Conservation (phyloP, 2,113 vertebrate species). For the Pantherophis guttatus region DNA sequence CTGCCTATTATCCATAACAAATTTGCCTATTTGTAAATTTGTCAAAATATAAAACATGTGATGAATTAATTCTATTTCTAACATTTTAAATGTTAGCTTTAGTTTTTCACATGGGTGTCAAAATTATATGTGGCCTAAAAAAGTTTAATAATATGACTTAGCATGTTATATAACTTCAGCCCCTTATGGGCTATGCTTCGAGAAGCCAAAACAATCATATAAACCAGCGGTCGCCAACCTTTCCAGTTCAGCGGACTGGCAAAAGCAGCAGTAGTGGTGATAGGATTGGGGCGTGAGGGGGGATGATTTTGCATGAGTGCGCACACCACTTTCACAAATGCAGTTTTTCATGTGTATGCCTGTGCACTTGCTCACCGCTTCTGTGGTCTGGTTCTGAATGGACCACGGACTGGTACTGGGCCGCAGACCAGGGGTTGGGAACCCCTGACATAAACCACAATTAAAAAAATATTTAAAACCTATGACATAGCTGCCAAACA, state of each 20-base stretch:
- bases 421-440: neutral
- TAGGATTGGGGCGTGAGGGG: too few relatives aligned
- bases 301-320: neutral
- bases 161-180: neutral
- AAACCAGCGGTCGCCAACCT: neutral
- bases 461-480: too few relatives aligned
- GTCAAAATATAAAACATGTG: neutral
- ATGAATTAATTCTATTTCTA: neutral
- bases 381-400: neutral
- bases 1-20: too few relatives aligned
- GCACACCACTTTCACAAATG: neutral
- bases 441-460: neutral
- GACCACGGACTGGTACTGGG: neutral
- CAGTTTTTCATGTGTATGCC: too few relatives aligned
- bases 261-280: neutral
- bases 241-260: neutral
- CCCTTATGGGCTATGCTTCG: neutral
- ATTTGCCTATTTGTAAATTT: neutral
- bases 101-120: neutral
- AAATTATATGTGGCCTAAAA: neutral
- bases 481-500: neutral
- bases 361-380: neutral
- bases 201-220: neutral
- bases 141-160: neutral
- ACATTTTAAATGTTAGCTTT: neutral